Evolutionary conservation across 64 coral and sea anemone genomes (phyloP).

Genomic region (Catalaphyllia jardinei): DNA sequence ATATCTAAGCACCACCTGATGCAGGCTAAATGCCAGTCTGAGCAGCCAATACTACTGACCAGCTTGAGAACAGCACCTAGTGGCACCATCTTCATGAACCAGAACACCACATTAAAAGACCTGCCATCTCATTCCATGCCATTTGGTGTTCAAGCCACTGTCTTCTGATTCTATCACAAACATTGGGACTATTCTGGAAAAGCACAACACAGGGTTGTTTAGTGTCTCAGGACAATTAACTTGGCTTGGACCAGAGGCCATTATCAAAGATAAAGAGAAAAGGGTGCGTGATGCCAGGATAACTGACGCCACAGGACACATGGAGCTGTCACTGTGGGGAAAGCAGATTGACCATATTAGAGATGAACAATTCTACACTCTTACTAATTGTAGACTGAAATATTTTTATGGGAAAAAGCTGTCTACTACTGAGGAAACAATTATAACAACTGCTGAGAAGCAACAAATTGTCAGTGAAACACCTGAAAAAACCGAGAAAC

Average conservation of each 20-base stretch:
- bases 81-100: conserved; percentile 25
- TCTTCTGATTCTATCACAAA: not conserved
- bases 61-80: conserved; percentile 12
- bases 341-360: not conserved
- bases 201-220: conserved; percentile 7
- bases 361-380: not conserved
- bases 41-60: conserved; percentile 10
- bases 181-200: not conserved
- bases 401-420: not conserved
- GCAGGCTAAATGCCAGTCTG: conserved; percentile 2
- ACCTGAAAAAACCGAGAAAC: not conserved
- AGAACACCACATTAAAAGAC: not conserved
- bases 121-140: not conserved
- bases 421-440: not conserved
- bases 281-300: conserved; percentile 30
- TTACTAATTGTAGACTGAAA: not conserved
- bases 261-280: not conserved
- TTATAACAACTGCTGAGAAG: not conserved
- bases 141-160: not conserved
- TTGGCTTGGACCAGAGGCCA: not conserved
- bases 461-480: not conserved
- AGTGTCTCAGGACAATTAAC: conserved; percentile 7
- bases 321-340: not conserved
- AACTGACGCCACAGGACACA: not conserved
- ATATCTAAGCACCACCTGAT: conserved; percentile 23